Evolutionary conservation across 1,140 invertebrate species (phyloP).

Genomic region (Glossosoma conforme): DNA sequence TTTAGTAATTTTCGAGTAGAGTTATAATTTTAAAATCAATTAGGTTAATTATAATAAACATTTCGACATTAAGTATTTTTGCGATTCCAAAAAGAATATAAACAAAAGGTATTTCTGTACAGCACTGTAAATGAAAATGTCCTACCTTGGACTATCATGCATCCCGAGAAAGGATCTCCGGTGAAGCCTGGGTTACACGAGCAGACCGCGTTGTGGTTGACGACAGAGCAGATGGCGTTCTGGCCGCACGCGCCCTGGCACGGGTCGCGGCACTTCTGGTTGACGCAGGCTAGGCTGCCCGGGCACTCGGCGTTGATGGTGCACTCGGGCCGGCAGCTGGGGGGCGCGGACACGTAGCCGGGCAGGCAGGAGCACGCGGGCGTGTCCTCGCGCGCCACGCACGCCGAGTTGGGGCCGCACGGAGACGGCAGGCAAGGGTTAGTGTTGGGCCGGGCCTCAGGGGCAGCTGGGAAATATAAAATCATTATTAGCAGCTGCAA

Average conservation of each 20-base stretch:
- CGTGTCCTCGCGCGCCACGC: constrained; percentile 53
- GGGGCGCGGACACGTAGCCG: constrained; percentile 71
- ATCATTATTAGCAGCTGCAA: too few species aligned
- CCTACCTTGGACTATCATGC: constrained; percentile 50
- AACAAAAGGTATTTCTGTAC: constrained; percentile 1
- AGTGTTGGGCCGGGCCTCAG: constrained; percentile 20
- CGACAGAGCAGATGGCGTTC: constrained; percentile 58
- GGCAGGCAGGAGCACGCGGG: constrained; percentile 72
- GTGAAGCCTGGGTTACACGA: constrained; percentile 62
- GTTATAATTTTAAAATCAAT: too few species aligned
- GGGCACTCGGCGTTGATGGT: constrained; percentile 68
- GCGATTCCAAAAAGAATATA: neutral
- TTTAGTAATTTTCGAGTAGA: too few species aligned
- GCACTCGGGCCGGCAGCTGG: constrained; percentile 78
- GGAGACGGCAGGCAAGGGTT: constrained; percentile 70
- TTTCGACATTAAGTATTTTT: too few species aligned
- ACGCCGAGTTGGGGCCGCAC: constrained; percentile 71
- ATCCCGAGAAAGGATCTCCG: constrained; percentile 72
- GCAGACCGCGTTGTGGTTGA: constrained; percentile 66
- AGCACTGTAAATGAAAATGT: constrained; percentile 21
- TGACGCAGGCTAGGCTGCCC: constrained; percentile 64
- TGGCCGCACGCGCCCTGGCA: constrained; percentile 65
- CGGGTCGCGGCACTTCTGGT: constrained; percentile 65
- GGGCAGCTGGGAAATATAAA: neutral
- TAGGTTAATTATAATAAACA: too few species aligned